Percentiles rank a stretch among this genome's conserved stretches.
Evolutionary conservation across 92 coral and sea anemone species (phyloP).

Genomic region (Umimayanthus chanpuru): DNA sequence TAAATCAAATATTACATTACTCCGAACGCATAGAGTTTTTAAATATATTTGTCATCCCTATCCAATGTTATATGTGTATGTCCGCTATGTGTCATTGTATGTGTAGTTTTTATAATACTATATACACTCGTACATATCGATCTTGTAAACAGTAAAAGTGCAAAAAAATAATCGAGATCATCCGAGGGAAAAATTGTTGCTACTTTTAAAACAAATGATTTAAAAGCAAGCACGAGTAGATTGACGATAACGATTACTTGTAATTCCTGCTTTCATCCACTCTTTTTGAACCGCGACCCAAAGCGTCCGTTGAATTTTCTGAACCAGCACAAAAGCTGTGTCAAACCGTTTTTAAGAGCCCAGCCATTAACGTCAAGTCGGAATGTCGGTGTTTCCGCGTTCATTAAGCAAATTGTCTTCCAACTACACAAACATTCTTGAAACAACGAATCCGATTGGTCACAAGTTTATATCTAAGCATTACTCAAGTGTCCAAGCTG

Average conservation of each 20-base stretch:
- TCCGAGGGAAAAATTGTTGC: neutral
- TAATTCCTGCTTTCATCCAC: neutral
- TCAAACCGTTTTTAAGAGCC: neutral
- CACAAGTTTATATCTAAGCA: neutral
- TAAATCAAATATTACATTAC: neutral
- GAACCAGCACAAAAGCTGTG: neutral
- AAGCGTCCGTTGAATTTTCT: neutral
- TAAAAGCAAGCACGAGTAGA: too few relatives aligned
- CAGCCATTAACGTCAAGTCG: slow-evolving; percentile 8
- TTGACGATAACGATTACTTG: neutral
- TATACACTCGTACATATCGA: too few relatives aligned
- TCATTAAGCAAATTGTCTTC: slow-evolving; percentile 2
- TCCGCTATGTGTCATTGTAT: too few relatives aligned
- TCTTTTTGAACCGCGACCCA: neutral
- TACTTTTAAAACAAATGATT: too few relatives aligned
- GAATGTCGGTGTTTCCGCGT: slow-evolving; percentile 14
- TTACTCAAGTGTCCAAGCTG: slow-evolving; percentile 17
- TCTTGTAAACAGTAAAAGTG: neutral
- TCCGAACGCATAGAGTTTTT: neutral
- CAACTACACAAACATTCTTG: neutral
- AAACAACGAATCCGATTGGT: slow-evolving; percentile 1
- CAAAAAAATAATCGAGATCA: neutral
- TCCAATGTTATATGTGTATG: neutral
- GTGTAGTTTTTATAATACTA: neutral
- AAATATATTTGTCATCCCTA: neutral